phyloP scores from a whole-genome alignment of 1,140 invertebrate genomes.

The Drosophila nigrodunni region DNA sequence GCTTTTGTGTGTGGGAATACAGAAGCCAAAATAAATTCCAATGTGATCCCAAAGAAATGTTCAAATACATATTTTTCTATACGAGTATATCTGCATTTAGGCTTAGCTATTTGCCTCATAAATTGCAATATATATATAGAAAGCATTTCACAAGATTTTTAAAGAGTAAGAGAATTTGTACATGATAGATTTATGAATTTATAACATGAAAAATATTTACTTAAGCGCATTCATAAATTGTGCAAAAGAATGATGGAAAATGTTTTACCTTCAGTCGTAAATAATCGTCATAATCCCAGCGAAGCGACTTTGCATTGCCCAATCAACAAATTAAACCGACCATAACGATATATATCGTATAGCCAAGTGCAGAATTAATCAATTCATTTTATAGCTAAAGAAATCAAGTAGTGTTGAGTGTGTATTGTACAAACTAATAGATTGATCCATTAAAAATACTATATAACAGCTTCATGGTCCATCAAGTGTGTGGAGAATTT shows the following conservation, averaged over 20 bases:
- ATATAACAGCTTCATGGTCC: conserved; percentile 1
- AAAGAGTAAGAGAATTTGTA: not conserved
- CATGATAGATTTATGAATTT: conserved; percentile 25
- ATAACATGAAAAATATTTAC: conserved; percentile 29
- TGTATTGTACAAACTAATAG: not conserved
- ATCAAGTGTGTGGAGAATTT: conserved; percentile 31
- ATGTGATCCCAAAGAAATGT: conserved; percentile 39
- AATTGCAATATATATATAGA: conserved; percentile 38
- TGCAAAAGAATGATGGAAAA: conserved; percentile 7
- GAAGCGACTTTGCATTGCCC: conserved; percentile 13
- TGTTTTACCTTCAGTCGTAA: conserved; percentile 13
- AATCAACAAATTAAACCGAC: conserved; percentile 9
- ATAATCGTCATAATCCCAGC: conserved; percentile 19
- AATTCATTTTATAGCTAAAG: not conserved
- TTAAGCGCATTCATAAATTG: conserved; percentile 27
- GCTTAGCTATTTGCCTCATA: conserved; percentile 24
- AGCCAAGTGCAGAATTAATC: conserved; percentile 1
- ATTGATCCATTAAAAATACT: not conserved
- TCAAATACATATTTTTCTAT: conserved; percentile 14
- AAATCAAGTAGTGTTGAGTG: not conserved
- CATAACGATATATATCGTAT: not conserved
- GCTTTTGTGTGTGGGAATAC: conserved; percentile 51
- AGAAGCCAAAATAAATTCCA: conserved; percentile 58
- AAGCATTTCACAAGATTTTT: conserved; percentile 33
- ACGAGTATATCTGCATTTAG: not conserved